These are phyloP conservation scores for Synanthedon myopaeformis DNA, from an alignment of 2,888 invertebrate genomes.

Conservation along the genomic window DNA sequence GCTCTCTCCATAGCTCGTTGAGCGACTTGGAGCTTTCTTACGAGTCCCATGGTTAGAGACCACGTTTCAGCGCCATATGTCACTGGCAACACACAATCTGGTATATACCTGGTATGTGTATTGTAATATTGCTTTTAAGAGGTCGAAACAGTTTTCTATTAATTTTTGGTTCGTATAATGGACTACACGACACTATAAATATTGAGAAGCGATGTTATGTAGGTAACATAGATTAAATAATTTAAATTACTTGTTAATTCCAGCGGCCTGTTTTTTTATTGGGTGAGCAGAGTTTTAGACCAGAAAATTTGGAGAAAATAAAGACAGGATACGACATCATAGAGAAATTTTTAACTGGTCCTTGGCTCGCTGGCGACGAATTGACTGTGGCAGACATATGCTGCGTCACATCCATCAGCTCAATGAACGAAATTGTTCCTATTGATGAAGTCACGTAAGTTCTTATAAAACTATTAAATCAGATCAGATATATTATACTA, in stretches of 20 bases:
- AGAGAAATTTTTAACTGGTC: conserved; percentile 60
- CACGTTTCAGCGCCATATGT: too few relatives aligned
- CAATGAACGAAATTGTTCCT: conserved; percentile 35
- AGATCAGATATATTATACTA: neutral
- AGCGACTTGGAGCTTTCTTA: too few relatives aligned
- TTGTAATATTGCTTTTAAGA: too few relatives aligned
- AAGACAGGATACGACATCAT: conserved; percentile 30
- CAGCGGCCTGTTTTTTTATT: conserved; percentile 28
- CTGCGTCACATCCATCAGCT: conserved; percentile 62
- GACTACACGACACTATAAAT: too few relatives aligned
- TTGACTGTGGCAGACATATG: conserved; percentile 73
- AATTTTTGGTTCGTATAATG: too few relatives aligned
- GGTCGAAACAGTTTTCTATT: too few relatives aligned
- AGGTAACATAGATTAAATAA: too few relatives aligned
- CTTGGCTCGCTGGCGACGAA: conserved; percentile 69
- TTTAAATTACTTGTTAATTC: neutral
- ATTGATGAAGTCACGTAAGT: conserved; percentile 34
- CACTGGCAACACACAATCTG: too few relatives aligned
- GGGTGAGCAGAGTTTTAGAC: conserved; percentile 19
- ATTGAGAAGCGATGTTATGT: too few relatives aligned
- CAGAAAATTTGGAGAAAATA: conserved; percentile 27
- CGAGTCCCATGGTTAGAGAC: too few relatives aligned
- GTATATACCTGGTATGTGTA: too few relatives aligned
- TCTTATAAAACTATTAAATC: neutral
- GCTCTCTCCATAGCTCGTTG: too few relatives aligned